Base-by-base conservation (phyloP, 2,113 vertebrate species). In the Esox niger region DNA sequence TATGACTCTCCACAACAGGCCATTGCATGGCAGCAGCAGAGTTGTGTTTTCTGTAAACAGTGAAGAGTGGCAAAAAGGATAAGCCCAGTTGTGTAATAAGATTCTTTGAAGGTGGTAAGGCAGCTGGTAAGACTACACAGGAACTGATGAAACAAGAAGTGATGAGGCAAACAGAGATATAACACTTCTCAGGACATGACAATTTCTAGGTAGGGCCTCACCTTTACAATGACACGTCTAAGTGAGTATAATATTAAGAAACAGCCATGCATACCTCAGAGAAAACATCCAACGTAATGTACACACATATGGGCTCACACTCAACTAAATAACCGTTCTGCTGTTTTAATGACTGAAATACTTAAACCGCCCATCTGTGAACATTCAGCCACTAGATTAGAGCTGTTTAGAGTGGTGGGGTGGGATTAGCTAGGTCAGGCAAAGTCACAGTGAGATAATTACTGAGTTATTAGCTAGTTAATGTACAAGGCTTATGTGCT, bases 71-170 rank as follows among this genome's bases (percentile, higher is more conserved):
- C 38, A 43, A 38, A 1, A 3, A 17, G 38, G 13, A 43, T 43
- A 43, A 15, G 38, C 38, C 38, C 17, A 43, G 13, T 17, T 43
- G 38, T 43, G 15, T 17, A 43, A 17, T 43, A 43, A 3, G 38
- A 43, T 10, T 43, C 10, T 38, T 17, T 43, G 35, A 43, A 4
- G 17, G 71, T 52, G 69, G 73, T 84, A 88, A 84, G 84, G 84
- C 82, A 82, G 78, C 67, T 74, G 68, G 69, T 76, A 68, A 74
- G 30, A 69, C 79, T 76, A 69, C 67, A 73, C 49, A 58, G 25
- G 47, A 52, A 21, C 20, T 52, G 47, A 52, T 9, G 47, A 52
- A 52, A 74, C 23, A 65, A 73, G 73, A 86, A 69, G 52, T 74
- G 74, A 67, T 25, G 60, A 64, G 78, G 26, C n/a, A 52, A 52